Evolutionary conservation across 2,113 vertebrate genomes (phyloP), one percentile per base, ranked within the genome.

Genomic region (Albula goreensis): DNA sequence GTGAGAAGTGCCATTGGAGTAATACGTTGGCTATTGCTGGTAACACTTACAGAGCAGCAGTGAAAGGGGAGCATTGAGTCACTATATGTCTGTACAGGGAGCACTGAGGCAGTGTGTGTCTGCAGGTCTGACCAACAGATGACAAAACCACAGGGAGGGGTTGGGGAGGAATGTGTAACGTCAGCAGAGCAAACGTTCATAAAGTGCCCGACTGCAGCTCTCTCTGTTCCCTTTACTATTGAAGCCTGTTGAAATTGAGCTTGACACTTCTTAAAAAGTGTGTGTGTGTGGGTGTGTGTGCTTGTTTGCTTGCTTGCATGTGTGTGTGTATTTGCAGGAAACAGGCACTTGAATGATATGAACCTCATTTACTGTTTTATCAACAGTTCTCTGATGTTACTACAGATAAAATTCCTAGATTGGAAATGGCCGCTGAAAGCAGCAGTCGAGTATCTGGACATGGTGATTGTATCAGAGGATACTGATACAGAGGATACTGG

Each of bases 301-400:
- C n/a, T 41, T 41, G 31, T 1, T 41, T 41, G 31, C 31, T 41
- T 41, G 31, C 31, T 41, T 41, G 31, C 31, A 41, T 41, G 78
- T 86, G 50, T 85, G 81, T 70, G 63, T 60, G 78, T 82, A 25
- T 31, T 74, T 22, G 31, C n/a, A 31, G 70, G 70, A 74, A 70
- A n/a, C 4, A n/a, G 19, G 19, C 19, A 74, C 22, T 25, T 63
- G 31, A 66, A 53, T 13, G 78, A 56, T 50, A 31, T 81, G 78
- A 78, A 70, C 74, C 81, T 87, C 66, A 57, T 88, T 81, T 88
- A 81, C 86, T 41, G 31, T 83, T 87, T 85, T 48, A 52, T 13
- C 31, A 80, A 85, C 74, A 48, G 53, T 56, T 56, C 12, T 56
- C 12, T 56, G 53, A 9, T 56, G 53, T 56, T 56, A 12, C n/a